A percentile compares a stretch with the other conserved stretches of the same genome.
Conservation (phyloP, 2,113 vertebrate genomes). For the Calyptommatus sinebrachiatus region DNA sequence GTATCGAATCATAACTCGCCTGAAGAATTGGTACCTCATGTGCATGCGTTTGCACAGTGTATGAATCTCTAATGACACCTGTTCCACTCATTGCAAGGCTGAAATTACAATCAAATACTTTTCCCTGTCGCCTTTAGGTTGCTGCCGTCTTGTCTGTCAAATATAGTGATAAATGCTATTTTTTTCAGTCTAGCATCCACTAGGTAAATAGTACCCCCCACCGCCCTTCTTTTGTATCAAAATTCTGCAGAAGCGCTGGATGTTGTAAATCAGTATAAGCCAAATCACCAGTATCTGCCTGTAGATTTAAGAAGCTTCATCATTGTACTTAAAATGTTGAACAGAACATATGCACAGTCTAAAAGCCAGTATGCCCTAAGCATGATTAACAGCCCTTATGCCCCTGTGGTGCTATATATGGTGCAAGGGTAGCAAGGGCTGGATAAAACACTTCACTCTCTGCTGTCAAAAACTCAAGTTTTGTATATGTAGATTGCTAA, state of each 20-base stretch:
- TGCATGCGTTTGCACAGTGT: conserved; percentile 69
- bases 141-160: conserved; percentile 39
- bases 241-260: conserved; percentile 48
- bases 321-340: conserved; percentile 51
- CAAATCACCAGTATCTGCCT: conserved; percentile 31
- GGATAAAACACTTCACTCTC: conserved; percentile 50
- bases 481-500: conserved; percentile 30
- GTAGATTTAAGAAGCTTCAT: conserved; percentile 39
- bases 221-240: conserved; percentile 25
- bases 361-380: conserved; percentile 65
- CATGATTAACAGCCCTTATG: conserved; percentile 72
- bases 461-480: conserved; percentile 55
- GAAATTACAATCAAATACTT: conserved; percentile 10
- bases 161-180: conserved; percentile 32
- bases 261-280: conserved; percentile 50
- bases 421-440: conserved; percentile 69
- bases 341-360: conserved; percentile 53
- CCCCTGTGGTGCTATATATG: conserved; percentile 75
- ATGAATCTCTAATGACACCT: conserved; percentile 57
- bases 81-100: conserved; percentile 57
- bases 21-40: conserved; percentile 68
- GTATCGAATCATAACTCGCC: conserved; percentile 61
- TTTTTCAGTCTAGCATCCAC: conserved; percentile 38
- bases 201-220: conserved; percentile 29
- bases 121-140: conserved; percentile 49